Percentiles rank a stretch among this genome's conserved stretches.
These are phyloP conservation scores for Dryobates pubescens DNA, from an alignment of 2,797 vertebrate species.

Conservation along the genomic window DNA sequence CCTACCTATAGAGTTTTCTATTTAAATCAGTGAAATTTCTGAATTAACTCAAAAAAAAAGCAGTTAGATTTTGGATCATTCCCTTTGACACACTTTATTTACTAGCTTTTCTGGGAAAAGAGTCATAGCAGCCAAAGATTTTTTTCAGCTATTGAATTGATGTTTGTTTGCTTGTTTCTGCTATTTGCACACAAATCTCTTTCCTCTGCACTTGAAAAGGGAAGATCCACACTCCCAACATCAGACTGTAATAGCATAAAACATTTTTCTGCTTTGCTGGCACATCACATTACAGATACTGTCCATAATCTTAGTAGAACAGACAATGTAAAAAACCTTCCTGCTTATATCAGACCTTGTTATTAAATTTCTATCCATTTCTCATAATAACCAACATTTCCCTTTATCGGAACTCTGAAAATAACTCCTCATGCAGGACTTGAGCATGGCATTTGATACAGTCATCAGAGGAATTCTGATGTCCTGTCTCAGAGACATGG, in stretches of 20 bases:
- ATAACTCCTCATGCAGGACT: slow-evolving; percentile 49
- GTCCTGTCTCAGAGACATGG: slow-evolving; percentile 4
- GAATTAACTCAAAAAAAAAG: neutral
- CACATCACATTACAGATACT: slow-evolving; percentile 63
- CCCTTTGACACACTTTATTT: slow-evolving; percentile 1
- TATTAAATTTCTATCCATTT: slow-evolving; percentile 73
- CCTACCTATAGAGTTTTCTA: neutral
- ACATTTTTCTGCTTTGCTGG: slow-evolving; percentile 65
- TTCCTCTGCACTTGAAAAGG: slow-evolving; percentile 38
- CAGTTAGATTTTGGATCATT: neutral
- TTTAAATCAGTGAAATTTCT: neutral
- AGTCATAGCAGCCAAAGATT: slow-evolving; percentile 18
- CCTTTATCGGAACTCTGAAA: slow-evolving; percentile 53
- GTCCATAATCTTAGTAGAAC: slow-evolving; percentile 65
- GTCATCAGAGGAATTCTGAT: slow-evolving; percentile 43
- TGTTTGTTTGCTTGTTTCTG: slow-evolving; percentile 50
- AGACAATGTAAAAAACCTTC: slow-evolving; percentile 68
- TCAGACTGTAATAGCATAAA: slow-evolving; percentile 48
- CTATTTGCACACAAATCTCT: slow-evolving; percentile 64
- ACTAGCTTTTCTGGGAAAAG: slow-evolving; percentile 13
- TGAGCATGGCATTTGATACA: slow-evolving; percentile 50
- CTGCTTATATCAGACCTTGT: slow-evolving; percentile 70
- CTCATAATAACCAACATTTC: slow-evolving; percentile 68
- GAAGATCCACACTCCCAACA: slow-evolving; percentile 37
- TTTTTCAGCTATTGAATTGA: slow-evolving; percentile 50